A percentile compares a stretch with the other conserved stretches of the same genome.
Conservation (phyloP, 2,888 invertebrate genomes). For the Himalopsyche kuldschensis region DNA sequence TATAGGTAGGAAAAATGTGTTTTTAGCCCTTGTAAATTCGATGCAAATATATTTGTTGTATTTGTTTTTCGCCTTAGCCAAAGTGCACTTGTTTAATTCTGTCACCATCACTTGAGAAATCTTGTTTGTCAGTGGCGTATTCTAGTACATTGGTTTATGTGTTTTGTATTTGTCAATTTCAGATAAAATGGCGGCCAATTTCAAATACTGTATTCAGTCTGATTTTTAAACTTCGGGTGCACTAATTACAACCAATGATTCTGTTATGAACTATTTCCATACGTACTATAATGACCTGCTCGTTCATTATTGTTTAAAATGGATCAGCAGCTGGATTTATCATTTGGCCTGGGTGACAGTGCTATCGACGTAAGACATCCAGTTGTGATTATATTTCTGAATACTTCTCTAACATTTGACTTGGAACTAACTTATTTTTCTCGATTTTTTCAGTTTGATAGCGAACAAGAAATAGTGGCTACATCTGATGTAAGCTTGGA, state of each 20-base stretch:
- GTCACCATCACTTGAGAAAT: conserved; percentile 25
- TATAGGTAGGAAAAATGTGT: conserved; percentile 28
- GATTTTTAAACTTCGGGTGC: not conserved
- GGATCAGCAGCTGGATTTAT: conserved; percentile 55
- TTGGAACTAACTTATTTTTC: conserved; percentile 12
- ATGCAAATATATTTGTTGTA: not conserved
- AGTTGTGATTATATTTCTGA: conserved; percentile 11
- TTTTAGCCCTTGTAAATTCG: not conserved
- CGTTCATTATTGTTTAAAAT: conserved; percentile 42
- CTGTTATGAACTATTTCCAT: not conserved
- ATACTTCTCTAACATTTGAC: conserved; percentile 4
- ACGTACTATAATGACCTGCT: not conserved
- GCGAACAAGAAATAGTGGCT: conserved; percentile 47
- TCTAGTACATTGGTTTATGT: conserved; percentile 42
- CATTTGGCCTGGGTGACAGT: conserved; percentile 50
- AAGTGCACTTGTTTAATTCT: conserved; percentile 31
- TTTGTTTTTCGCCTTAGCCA: conserved; percentile 39
- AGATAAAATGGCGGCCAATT: conserved; percentile 60
- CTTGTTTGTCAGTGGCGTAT: conserved; percentile 26
- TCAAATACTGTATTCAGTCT: conserved; percentile 44
- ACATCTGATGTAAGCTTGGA: conserved; percentile 50
- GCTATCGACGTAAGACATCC: conserved; percentile 49
- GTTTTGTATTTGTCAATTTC: conserved; percentile 51
- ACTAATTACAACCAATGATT: not conserved
- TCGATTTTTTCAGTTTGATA: conserved; percentile 52